Conservation (phyloP, 2,797 vertebrate species). For the Pseudocheirus occidentalis region DNA sequence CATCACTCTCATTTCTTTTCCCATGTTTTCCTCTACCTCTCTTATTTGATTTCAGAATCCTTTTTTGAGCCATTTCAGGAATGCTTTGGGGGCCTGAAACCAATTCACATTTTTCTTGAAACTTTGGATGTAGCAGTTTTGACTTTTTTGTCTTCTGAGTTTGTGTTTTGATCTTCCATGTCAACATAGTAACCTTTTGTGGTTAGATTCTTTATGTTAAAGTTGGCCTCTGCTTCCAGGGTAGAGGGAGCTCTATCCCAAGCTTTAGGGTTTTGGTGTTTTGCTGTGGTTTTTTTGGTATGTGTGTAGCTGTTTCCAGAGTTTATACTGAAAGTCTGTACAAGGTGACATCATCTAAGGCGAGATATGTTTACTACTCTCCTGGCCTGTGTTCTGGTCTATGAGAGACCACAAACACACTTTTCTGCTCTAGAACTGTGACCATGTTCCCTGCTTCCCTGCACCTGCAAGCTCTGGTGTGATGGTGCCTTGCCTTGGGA, state of each 20-base stretch:
- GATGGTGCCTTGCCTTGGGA: not conserved
- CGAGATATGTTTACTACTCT: not conserved
- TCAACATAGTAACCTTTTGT: too few relatives aligned
- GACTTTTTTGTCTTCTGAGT: too few relatives aligned
- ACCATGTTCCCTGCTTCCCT: not conserved
- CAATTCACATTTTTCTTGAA: too few relatives aligned
- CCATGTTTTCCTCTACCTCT: too few relatives aligned
- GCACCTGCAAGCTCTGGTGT: not conserved
- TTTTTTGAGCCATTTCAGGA: too few relatives aligned
- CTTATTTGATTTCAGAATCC: too few relatives aligned
- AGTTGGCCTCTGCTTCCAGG: not conserved
- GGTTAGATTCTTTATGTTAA: not conserved
- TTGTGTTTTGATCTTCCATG: too few relatives aligned
- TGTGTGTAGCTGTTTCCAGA: not conserved
- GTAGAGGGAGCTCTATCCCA: not conserved
- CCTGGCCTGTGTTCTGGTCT: not conserved
- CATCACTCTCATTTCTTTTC: too few relatives aligned
- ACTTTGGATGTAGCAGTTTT: too few relatives aligned
- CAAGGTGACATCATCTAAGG: not conserved
- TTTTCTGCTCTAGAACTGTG: not conserved
- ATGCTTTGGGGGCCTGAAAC: too few relatives aligned
- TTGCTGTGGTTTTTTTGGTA: too few relatives aligned
- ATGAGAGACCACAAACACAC: not conserved
- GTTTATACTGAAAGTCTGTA: not conserved
- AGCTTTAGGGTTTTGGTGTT: not conserved